Conservation (phyloP, 2,797 vertebrate species). For the Eleutherodactylus coqui region DNA sequence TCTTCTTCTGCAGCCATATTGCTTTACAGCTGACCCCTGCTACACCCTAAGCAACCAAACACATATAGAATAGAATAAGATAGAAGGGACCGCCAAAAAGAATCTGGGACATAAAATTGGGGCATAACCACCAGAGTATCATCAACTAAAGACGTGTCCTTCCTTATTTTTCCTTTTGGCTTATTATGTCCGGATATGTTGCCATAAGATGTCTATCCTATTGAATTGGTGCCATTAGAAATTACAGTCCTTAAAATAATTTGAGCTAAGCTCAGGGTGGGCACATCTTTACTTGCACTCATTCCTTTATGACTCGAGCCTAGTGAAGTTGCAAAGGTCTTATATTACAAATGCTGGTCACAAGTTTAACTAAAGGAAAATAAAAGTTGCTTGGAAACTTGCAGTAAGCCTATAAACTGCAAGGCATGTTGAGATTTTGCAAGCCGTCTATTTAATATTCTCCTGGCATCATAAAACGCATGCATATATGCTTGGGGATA, state of each 20-base stretch:
- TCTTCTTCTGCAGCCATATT: background rate
- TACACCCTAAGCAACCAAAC: background rate
- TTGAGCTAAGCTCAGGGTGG: too few relatives aligned
- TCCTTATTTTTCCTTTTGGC: too few relatives aligned
- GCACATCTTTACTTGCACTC: too few relatives aligned
- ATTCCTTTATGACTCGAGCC: background rate
- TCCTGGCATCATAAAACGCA: constrained; percentile 36
- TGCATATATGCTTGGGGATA: constrained; percentile 31
- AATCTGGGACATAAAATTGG: too few relatives aligned
- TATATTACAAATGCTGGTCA: background rate
- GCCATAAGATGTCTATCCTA: too few relatives aligned
- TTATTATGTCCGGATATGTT: too few relatives aligned
- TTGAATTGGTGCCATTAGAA: too few relatives aligned
- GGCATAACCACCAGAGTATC: too few relatives aligned
- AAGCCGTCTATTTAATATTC: constrained; percentile 30
- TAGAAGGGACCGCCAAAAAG: background rate
- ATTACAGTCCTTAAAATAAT: too few relatives aligned
- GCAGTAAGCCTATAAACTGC: background rate
- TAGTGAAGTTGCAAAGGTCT: background rate
- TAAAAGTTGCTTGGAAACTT: constrained; percentile 14
- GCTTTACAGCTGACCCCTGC: background rate
- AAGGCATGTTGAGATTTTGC: constrained; percentile 16
- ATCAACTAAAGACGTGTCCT: too few relatives aligned
- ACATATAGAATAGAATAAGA: background rate
- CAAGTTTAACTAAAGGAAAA: constrained; percentile 1